phyloP scores from a whole-genome alignment of 2,888 invertebrate genomes.

The Megastigmus dorsalis region DNA sequence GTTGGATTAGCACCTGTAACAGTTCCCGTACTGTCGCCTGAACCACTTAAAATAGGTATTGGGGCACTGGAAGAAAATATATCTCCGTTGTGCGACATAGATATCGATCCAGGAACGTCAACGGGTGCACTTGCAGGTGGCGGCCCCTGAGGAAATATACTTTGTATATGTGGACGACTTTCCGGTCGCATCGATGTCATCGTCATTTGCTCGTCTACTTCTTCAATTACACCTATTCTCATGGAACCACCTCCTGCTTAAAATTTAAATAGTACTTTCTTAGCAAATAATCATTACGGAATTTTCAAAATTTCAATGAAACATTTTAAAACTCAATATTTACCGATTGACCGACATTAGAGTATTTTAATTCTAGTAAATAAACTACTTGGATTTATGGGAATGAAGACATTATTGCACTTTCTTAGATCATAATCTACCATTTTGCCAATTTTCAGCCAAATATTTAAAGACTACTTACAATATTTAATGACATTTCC shows the following conservation, averaged over 20 bases:
- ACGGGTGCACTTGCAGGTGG: conserved; percentile 80
- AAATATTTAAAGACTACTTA: too few relatives aligned
- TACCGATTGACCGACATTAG: too few relatives aligned
- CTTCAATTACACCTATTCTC: conserved; percentile 73
- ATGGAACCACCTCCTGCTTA: conserved; percentile 68
- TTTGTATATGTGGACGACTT: conserved; percentile 70
- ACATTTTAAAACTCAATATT: too few relatives aligned
- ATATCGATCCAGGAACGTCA: conserved; percentile 76
- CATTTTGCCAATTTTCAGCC: too few relatives aligned
- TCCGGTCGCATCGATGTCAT: conserved; percentile 83
- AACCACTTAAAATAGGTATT: conserved; percentile 51
- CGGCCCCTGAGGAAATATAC: conserved; percentile 74
- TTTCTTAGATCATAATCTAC: too few relatives aligned
- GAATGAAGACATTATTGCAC: neutral
- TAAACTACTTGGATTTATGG: neutral
- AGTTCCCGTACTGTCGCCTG: conserved; percentile 47
- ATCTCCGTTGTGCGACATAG: conserved; percentile 58
- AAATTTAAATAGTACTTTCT: too few relatives aligned
- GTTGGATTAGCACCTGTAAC: conserved; percentile 9
- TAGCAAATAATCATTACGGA: too few relatives aligned
- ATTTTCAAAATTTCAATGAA: too few relatives aligned
- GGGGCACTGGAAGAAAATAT: conserved; percentile 69
- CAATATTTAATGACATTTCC: too few relatives aligned
- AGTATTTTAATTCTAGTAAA: too few relatives aligned
- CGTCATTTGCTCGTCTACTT: conserved; percentile 86